Conservation (phyloP, 2,113 vertebrate genomes). For the Notothenia coriiceps region DNA sequence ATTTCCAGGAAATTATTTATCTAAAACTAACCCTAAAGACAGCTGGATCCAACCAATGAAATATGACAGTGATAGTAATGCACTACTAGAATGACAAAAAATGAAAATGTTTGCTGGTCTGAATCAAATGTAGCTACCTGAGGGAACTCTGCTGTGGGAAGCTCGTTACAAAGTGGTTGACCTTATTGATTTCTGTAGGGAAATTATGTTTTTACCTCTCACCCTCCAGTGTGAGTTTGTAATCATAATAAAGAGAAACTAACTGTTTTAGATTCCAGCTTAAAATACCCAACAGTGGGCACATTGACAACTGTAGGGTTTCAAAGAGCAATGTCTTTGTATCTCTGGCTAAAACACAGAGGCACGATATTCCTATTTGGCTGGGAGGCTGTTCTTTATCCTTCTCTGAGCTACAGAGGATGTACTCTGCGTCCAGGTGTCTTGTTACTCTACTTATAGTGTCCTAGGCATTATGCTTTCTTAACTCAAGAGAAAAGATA, state of each 20-base stretch:
- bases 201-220: conserved; percentile 58
- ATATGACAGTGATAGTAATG: conserved; percentile 39
- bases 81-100: conserved; percentile 50
- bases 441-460: too few species aligned
- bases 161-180: conserved; percentile 63
- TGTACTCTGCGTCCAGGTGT: neutral
- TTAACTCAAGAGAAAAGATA: neutral
- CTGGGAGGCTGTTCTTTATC: neutral
- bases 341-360: neutral
- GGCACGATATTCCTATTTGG: neutral
- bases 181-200: conserved; percentile 60
- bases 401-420: neutral
- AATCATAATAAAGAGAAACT: neutral
- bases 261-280: conserved; percentile 2
- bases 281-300: neutral
- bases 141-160: conserved; percentile 40
- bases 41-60: conserved; percentile 22
- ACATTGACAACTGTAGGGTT: neutral
- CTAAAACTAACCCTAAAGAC: conserved; percentile 39
- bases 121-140: conserved; percentile 60
- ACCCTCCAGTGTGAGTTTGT: conserved; percentile 26
- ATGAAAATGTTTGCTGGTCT: conserved; percentile 24
- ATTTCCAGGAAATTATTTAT: conserved; percentile 54
- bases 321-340: neutral
- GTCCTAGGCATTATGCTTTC: too few species aligned